Evolutionary conservation across 2,888 invertebrate genomes (phyloP).

Genomic region (Oligia fasciuncula): DNA sequence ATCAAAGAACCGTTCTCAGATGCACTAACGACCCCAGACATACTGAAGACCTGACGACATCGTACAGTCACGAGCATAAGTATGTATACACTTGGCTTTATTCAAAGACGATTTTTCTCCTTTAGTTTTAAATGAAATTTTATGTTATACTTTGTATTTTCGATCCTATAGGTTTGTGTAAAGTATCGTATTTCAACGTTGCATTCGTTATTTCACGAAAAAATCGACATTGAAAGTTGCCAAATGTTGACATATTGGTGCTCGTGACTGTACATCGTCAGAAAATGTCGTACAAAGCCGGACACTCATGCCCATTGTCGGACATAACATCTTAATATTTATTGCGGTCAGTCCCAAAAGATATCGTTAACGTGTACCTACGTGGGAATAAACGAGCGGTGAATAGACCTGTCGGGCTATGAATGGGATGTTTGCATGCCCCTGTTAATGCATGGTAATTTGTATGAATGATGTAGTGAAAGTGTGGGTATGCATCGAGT

Average conservation of each 20-base stretch:
- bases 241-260: too few relatives aligned
- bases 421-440: conserved; percentile 24
- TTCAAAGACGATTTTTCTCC: too few relatives aligned
- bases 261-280: too few relatives aligned
- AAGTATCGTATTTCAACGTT: too few relatives aligned
- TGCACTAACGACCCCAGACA: not conserved
- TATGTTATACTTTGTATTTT: too few relatives aligned
- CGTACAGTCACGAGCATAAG: too few relatives aligned
- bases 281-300: conserved; percentile 27
- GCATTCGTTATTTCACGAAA: too few relatives aligned
- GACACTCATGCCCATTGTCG: conserved; percentile 44
- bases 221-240: too few relatives aligned
- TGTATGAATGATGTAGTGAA: conserved; percentile 43
- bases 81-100: too few relatives aligned
- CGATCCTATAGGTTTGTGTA: too few relatives aligned
- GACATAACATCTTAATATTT: conserved; percentile 53
- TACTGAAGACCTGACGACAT: not conserved
- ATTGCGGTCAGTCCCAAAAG: conserved; percentile 53
- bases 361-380: conserved; percentile 55
- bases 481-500: conserved; percentile 18
- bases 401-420: conserved; percentile 31
- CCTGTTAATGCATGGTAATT: conserved; percentile 43
- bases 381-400: conserved; percentile 47
- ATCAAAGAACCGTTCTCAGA: conserved; percentile 14
- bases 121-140: too few relatives aligned